Conservation (phyloP, 2,888 invertebrate species). For the Aproaerema taeniolella region DNA sequence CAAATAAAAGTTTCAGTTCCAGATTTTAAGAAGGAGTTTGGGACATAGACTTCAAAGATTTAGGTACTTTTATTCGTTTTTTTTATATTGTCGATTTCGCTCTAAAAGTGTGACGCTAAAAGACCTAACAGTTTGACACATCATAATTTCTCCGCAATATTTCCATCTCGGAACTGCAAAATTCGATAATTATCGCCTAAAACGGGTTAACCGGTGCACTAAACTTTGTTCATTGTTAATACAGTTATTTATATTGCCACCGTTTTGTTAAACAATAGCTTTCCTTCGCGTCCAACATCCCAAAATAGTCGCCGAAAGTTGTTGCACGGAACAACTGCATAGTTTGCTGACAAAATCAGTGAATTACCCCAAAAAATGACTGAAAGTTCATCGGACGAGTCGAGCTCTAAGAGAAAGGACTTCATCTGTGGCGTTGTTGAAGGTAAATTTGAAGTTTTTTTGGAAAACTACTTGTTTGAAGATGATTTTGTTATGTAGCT, state of each 20-base stretch:
- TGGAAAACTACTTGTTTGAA: background rate
- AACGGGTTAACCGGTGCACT: constrained; percentile 29
- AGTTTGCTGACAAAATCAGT: constrained; percentile 22
- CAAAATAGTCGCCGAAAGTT: constrained; percentile 19
- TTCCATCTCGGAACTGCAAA: constrained; percentile 32
- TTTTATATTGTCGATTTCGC: constrained; percentile 27
- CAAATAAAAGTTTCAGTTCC: too few species aligned
- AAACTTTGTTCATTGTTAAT: constrained; percentile 23
- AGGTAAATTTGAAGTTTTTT: constrained; percentile 75
- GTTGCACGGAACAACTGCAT: constrained; percentile 14
- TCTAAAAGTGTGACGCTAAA: constrained; percentile 1
- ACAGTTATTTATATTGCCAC: constrained; percentile 24
- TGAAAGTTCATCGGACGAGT: constrained; percentile 77
- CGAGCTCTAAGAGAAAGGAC: constrained; percentile 83
- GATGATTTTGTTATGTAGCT: constrained; percentile 6
- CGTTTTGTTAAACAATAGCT: constrained; percentile 21
- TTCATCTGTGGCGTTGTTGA: constrained; percentile 96
- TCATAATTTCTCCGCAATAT: constrained; percentile 33
- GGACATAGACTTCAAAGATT: too few species aligned
- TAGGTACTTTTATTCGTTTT: constrained; percentile 41
- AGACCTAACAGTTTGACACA: constrained; percentile 38
- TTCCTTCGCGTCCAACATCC: constrained; percentile 13
- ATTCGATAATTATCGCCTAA: constrained; percentile 24
- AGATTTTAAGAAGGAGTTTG: too few species aligned
- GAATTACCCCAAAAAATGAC: constrained; percentile 47